Conservation (phyloP, 1,140 invertebrate species). For the Drosophila eugracilis region DNA sequence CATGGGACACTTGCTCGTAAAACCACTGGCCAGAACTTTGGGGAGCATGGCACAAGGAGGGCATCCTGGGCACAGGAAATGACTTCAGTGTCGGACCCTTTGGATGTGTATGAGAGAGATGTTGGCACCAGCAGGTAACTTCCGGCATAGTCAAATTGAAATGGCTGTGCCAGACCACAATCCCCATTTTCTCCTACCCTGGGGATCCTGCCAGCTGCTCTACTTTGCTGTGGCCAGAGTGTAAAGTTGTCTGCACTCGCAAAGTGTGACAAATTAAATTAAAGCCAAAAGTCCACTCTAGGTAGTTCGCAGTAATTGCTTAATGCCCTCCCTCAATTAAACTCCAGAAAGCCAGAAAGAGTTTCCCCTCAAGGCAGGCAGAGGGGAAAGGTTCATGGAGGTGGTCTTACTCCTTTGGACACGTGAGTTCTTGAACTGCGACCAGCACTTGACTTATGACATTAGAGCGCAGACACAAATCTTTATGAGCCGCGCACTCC, state of each 20-base stretch:
- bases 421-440: constrained; percentile 71
- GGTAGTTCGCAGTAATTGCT: constrained; percentile 73
- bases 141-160: constrained; percentile 82
- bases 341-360: constrained; percentile 16
- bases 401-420: constrained; percentile 22
- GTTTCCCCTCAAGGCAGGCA: neutral
- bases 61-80: constrained; percentile 66
- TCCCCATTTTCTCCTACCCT: constrained; percentile 10
- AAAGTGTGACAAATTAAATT: constrained; percentile 85
- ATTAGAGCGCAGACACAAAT: constrained; percentile 77
- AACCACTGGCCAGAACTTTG: constrained; percentile 64
- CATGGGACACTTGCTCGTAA: constrained; percentile 78
- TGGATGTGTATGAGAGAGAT: constrained; percentile 43
- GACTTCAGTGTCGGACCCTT: constrained; percentile 68
- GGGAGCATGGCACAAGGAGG: neutral
- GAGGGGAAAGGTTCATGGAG: neutral
- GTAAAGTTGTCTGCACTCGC: constrained; percentile 77
- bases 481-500: constrained; percentile 64
- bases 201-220: constrained; percentile 57
- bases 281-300: constrained; percentile 74
- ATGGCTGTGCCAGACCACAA: constrained; percentile 52
- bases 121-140: constrained; percentile 82
- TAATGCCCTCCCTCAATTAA: constrained; percentile 76
- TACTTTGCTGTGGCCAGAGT: constrained; percentile 77
- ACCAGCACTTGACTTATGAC: constrained; percentile 78